Percentiles rank a stretch among this genome's conserved stretches.
phyloP scores from a whole-genome alignment of 2,113 vertebrate genomes.

The Benitochromis conjunctus region DNA sequence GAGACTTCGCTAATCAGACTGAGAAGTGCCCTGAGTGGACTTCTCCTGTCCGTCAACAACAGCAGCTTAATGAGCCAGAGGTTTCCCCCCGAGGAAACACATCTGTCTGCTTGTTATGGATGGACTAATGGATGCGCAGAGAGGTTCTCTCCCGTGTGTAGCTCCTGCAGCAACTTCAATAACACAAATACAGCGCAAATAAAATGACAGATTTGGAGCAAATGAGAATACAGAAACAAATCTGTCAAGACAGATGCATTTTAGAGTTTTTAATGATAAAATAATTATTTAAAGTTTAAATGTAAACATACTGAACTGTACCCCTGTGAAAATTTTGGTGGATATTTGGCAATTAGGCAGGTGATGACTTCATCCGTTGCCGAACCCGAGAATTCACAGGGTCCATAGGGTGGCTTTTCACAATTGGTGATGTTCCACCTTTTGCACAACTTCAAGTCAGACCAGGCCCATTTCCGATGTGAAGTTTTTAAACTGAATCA shows the following conservation, averaged over 20 bases:
- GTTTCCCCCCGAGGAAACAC: not conserved
- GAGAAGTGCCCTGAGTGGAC: slow-evolving; percentile 12
- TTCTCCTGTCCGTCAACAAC: slow-evolving; percentile 18
- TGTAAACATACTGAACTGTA: not conserved
- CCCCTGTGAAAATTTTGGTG: not conserved
- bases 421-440: not conserved
- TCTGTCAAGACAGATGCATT: not conserved
- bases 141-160: not conserved
- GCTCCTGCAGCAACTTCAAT: not conserved
- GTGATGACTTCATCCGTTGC: not conserved
- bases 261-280: not conserved
- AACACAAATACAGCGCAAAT: not conserved
- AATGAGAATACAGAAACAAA: not conserved
- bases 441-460: not conserved
- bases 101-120: slow-evolving; percentile 5
- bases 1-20: slow-evolving; percentile 20
- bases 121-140: not conserved
- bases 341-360: not conserved
- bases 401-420: not conserved
- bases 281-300: not conserved
- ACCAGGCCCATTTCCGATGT: not conserved
- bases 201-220: not conserved
- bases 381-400: not conserved
- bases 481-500: fast-evolving
- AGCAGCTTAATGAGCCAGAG: slow-evolving; percentile 40